Base-by-base conservation (phyloP, 1,140 invertebrate genomes). In the Brachionus koreanus region DNA sequence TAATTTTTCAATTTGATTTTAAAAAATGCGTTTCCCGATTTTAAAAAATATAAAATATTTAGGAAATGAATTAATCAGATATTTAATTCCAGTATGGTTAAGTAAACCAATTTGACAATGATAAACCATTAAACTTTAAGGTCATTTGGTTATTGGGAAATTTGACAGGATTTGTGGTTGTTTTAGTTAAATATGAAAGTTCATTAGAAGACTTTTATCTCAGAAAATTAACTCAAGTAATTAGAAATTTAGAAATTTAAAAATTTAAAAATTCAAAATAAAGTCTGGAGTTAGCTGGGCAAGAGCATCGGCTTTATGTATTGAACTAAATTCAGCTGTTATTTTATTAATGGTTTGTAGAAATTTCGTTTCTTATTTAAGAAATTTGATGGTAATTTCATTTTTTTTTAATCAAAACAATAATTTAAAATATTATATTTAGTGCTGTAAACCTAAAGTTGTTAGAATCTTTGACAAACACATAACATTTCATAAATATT, bases 311-410 rank as follows among this genome's bases (percentile, higher is more conserved):
- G 87, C 87, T 19, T 85, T 85, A 6, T 86, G 85, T 63, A 83
- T 88, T 2, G 87, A 88, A 63, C 84, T 88, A 29, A 88, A 88
- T 83, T 87, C 86, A 72, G 85, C 86, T 83, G 84, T 87, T 12
- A 85, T 88, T 23, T 81, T 88, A 12, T 57, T 88, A 61, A 86
- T 87, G 67, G 87, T 88, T 9, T 88, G 87, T 77, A 83, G 87
- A 29, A 88, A 88, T 79, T 82, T 88, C 1, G 82, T 88, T 10
- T 87, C 86, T 25, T 86, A 85, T 75, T 77, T 86, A 5, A 83
- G 87, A 83, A 39, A 37, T 63, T 6, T 79, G 3, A 33, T 63
- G 23, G 42, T 49, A 79, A 49, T 29, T 23, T 12, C n/a, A 29
- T 29, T 3, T 29, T 9, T 43, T 13, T 43, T 9, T n/a, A n/a